Evolutionary conservation across 2,797 vertebrate genomes (phyloP).

Genomic region (Urocyon cinereoargenteus): DNA sequence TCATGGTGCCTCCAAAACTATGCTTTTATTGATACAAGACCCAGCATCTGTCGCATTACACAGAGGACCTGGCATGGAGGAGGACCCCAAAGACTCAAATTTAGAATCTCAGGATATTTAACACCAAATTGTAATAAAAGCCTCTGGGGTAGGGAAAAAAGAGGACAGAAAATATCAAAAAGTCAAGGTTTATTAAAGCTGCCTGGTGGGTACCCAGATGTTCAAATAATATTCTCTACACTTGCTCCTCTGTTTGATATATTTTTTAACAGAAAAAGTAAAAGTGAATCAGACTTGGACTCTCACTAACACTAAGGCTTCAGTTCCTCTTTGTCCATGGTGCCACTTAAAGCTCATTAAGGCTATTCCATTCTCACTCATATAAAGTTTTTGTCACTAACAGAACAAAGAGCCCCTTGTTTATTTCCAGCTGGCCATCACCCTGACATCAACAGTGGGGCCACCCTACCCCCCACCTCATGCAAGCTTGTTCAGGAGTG

Average conservation of each 20-base stretch:
- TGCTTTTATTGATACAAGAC: neutral
- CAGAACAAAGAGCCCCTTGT: neutral
- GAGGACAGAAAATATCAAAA: conserved; percentile 1
- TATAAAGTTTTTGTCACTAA: neutral
- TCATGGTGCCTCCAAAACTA: neutral
- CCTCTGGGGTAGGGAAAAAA: neutral
- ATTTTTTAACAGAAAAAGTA: neutral
- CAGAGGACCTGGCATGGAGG: neutral
- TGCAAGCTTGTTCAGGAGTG: neutral
- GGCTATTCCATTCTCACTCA: neutral
- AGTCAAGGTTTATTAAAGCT: neutral
- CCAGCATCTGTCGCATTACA: neutral
- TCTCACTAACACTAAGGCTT: neutral
- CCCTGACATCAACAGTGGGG: neutral
- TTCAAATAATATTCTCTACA: neutral
- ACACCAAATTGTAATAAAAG: neutral
- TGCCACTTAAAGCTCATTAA: neutral
- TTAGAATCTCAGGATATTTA: neutral
- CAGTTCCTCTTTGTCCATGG: neutral
- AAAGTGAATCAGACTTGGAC: neutral
- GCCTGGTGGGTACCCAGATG: neutral
- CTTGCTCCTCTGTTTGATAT: neutral
- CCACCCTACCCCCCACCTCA: neutral
- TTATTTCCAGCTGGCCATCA: neutral
- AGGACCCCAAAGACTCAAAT: neutral